Conservation (phyloP, 2,113 vertebrate genomes). For the Stictonetta naevosa region DNA sequence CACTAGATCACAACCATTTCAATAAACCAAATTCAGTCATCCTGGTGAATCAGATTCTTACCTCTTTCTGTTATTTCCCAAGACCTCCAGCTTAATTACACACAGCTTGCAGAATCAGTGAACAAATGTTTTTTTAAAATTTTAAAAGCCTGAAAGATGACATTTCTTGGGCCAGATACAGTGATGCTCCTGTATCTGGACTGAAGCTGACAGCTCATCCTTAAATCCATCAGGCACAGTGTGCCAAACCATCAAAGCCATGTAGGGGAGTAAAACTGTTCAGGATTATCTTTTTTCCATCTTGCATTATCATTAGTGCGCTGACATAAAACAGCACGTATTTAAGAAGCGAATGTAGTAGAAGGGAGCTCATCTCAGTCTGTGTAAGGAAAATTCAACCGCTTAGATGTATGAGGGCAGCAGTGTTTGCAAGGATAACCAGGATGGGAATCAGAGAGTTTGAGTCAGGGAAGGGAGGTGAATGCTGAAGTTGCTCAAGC, state of each 20-base stretch:
- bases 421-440: not conserved
- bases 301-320: not conserved
- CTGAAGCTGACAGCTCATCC: not conserved
- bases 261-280: not conserved
- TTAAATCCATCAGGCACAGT: not conserved
- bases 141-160: accelerated
- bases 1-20: not conserved
- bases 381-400: not conserved
- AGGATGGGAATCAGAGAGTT: not conserved
- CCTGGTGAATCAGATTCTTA: not conserved
- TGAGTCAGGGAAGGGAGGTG: not conserved
- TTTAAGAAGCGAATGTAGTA: accelerated
- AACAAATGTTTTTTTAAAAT: not conserved
- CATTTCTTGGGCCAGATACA: not conserved
- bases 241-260: not conserved
- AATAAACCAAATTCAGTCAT: not conserved
- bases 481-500: not conserved
- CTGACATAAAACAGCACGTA: not conserved
- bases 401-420: not conserved
- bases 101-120: not conserved
- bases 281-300: not conserved
- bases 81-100: not conserved
- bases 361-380: not conserved
- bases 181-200: not conserved
- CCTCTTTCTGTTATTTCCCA: not conserved